Conservation (phyloP, 2,888 invertebrate species). For the Tachystola acroxantha region DNA sequence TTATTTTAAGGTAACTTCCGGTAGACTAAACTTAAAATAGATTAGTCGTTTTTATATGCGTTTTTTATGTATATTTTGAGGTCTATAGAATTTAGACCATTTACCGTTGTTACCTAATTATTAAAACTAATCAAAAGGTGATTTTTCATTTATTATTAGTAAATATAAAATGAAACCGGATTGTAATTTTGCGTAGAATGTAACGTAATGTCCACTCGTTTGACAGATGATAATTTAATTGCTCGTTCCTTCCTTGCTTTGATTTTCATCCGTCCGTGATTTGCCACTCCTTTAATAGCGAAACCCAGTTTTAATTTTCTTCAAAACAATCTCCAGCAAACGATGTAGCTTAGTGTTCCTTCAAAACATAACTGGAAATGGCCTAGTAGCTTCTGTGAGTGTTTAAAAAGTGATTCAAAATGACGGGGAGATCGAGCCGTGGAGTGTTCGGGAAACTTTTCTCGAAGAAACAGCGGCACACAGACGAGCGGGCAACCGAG, state of each 20-base stretch:
- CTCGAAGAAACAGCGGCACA: conserved; percentile 60
- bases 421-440: conserved; percentile 70
- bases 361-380: conserved; percentile 45
- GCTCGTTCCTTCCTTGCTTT: conserved; percentile 30
- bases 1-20: no score
- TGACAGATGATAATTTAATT: conserved; percentile 49
- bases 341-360: conserved; percentile 51
- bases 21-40: no score
- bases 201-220: conserved; percentile 11
- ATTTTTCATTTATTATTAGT: no score
- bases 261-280: conserved; percentile 59
- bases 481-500: conserved; percentile 77
- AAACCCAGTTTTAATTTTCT: conserved; percentile 41
- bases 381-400: conserved; percentile 32
- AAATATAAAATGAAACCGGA: no score
- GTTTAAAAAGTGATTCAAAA: conserved; percentile 39
- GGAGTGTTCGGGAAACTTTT: conserved; percentile 73
- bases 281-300: conserved; percentile 64
- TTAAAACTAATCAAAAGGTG: no score
- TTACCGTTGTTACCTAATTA: no score
- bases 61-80: no score
- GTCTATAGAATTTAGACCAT: no score
- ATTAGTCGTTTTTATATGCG: no score
- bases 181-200: conserved; percentile 6
- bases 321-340: conserved; percentile 32